Evolutionary conservation across 2,888 invertebrate genomes (phyloP), one percentile per base, ranked within the genome.

Genomic region (Podotricha telesiphe): DNA sequence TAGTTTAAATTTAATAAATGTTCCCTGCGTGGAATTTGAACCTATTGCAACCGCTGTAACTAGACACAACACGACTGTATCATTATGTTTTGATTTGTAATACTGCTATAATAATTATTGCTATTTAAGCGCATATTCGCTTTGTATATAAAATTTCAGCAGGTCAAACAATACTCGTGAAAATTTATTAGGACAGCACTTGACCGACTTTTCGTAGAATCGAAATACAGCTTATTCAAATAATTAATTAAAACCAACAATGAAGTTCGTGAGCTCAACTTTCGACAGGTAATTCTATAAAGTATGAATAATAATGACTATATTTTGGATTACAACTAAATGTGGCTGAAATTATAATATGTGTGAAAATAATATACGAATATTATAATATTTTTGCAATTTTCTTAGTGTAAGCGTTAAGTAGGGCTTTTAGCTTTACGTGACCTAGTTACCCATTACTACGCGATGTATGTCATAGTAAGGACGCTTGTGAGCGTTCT

Each of bases 381-480:
- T 64, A 58, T 69, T 53, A 67, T 64, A 48, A 65, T 67, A 48
- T 59, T 59, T 59, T 45, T 59, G 47, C 67, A n/a, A 22, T 50
- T 65, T 70, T 68, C 68, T 68, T 66, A 64, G 70, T 65, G 65
- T 42, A 68, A 63, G 68, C 55, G 59, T 55, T 64, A 72, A 70
- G 72, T 68, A 65, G 58, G 47, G 68, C 70, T 67, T 72, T 69
- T 68, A 68, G 65, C 59, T 74, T 55, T 62, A 67, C 62, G 53
- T 73, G 74, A 74, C 73, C 73, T 42, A 74, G 66, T 70, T 72
- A 68, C 55, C 42, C 59, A 37, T 65, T 68, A 63, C 70, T 67
- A 63, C 67, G 68, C 48, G 68, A 72, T 72, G 65, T 70, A 66
- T 72, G 74, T 69, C 69, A 51, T 74, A 67, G 71, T 73, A 69